Percentiles rank a stretch among this genome's conserved stretches.
phyloP scores from a whole-genome alignment of 2,888 invertebrate species.

The Torymus texanus region DNA sequence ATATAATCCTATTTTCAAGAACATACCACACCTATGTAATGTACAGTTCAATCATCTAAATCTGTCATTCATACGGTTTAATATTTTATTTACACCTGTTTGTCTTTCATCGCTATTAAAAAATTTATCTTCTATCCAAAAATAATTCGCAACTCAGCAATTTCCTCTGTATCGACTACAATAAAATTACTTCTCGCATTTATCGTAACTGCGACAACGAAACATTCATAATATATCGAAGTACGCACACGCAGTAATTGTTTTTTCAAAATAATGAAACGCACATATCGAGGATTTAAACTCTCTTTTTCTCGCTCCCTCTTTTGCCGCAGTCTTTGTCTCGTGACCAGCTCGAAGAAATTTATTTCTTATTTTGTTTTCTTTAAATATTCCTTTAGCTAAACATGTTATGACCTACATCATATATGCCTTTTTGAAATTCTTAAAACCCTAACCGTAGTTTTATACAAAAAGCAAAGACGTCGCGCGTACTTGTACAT shows the following conservation, averaged over 20 bases:
- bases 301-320: neutral
- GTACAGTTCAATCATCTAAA: conserved; percentile 23
- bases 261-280: conserved; percentile 37
- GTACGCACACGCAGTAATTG: neutral
- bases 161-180: neutral
- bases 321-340: conserved; percentile 47
- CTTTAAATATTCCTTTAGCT: no score
- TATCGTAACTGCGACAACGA: no score
- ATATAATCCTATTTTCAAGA: conserved; percentile 14
- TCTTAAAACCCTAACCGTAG: no score
- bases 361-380: neutral
- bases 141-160: neutral
- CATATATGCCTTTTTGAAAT: no score
- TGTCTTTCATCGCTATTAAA: neutral
- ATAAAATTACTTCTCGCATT: no score
- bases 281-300: conserved; percentile 11
- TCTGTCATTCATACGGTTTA: neutral
- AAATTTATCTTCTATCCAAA: no score
- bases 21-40: neutral
- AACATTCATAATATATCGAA: no score
- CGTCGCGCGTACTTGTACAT: no score
- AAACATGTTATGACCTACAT: no score
- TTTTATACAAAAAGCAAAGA: no score
- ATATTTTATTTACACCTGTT: conserved; percentile 24
- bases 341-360: conserved; percentile 46